A percentile compares a stretch with the other conserved stretches of the same genome.
Conservation (phyloP, 1,140 invertebrate genomes). For the Bombus superbus region DNA sequence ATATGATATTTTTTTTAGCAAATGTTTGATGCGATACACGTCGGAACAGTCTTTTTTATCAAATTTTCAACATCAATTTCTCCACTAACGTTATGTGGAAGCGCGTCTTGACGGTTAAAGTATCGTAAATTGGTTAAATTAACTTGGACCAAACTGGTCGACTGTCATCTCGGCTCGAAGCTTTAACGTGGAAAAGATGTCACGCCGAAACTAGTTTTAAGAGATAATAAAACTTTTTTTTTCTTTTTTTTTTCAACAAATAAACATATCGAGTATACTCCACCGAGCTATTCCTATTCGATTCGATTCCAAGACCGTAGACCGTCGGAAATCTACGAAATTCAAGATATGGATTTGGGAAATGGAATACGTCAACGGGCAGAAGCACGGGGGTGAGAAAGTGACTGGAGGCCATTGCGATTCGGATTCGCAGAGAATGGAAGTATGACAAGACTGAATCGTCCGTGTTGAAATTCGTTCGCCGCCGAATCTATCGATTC, state of each 20-base stretch:
- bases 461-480: neutral
- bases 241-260: neutral
- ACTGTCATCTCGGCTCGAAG: too few species aligned
- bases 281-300: neutral
- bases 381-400: constrained; percentile 8
- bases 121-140: too few species aligned
- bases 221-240: neutral
- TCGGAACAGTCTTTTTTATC: too few species aligned
- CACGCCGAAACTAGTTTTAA: neutral
- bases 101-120: too few species aligned
- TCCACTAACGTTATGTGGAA: too few species aligned
- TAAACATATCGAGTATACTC: neutral
- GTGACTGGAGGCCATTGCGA: neutral
- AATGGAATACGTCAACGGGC: constrained; percentile 28
- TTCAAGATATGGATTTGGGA: constrained; percentile 40
- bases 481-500: neutral
- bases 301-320: neutral
- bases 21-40: too few species aligned
- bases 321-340: constrained; percentile 4
- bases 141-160: too few species aligned
- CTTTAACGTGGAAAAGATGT: too few species aligned
- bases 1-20: too few species aligned
- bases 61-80: too few species aligned
- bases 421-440: neutral
- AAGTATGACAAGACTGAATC: neutral